phyloP scores from a whole-genome alignment of 2,797 vertebrate species.

The Peromyscus attwateri region DNA sequence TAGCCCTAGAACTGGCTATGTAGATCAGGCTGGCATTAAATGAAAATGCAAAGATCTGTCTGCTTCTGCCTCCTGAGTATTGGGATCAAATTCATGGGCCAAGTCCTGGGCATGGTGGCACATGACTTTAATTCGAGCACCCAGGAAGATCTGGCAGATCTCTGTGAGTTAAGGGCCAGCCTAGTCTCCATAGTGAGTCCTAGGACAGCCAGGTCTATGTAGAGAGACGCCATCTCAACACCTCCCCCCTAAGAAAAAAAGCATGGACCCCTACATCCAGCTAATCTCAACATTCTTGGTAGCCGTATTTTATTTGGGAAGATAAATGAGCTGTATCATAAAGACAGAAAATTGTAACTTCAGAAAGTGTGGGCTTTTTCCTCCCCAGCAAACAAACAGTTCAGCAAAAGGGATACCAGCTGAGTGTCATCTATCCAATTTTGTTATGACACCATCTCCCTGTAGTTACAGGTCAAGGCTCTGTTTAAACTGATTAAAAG shows the following conservation, averaged over 20 bases:
- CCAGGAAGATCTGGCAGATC: no score
- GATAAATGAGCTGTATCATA: not conserved
- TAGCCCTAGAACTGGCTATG: not conserved
- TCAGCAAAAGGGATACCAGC: not conserved
- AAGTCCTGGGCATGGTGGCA: no score
- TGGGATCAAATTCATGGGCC: not conserved
- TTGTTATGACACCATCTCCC: not conserved
- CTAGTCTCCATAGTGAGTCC: not conserved
- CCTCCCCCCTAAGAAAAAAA: not conserved
- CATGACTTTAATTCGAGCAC: no score
- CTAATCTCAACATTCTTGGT: not conserved
- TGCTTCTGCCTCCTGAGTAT: not conserved
- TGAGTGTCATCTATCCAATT: not conserved
- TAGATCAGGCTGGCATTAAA: no score
- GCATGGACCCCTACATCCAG: not conserved
- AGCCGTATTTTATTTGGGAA: not conserved
- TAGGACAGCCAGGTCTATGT: no score
- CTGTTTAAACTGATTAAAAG: not conserved
- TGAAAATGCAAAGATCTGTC: no score
- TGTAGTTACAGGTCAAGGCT: not conserved
- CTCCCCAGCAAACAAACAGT: not conserved
- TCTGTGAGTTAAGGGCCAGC: not conserved
- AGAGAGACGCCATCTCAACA: no score
- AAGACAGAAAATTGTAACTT: not conserved
- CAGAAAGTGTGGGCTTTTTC: not conserved